phyloP scores from a whole-genome alignment of 2,797 vertebrate genomes.

The Mastacembelus armatus region DNA sequence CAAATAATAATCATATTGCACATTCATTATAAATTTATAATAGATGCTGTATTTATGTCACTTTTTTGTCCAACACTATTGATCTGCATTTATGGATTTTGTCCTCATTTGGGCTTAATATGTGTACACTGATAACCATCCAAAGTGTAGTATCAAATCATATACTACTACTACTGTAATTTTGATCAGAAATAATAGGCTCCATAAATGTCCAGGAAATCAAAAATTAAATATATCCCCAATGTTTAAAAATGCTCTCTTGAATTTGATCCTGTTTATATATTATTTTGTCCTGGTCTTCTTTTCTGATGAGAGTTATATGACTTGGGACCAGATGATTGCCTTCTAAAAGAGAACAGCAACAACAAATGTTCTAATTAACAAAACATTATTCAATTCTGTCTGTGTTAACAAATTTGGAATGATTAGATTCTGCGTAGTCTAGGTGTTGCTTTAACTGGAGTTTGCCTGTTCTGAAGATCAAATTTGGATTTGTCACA shows the following conservation, averaged over 20 bases:
- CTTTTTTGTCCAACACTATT: slow-evolving; percentile 44
- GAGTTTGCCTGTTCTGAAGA: too few relatives aligned
- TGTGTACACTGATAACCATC: not conserved
- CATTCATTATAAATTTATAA: slow-evolving; percentile 27
- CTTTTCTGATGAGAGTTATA: not conserved
- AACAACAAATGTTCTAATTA: too few relatives aligned
- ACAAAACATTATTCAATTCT: too few relatives aligned
- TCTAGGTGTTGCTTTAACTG: too few relatives aligned
- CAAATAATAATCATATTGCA: slow-evolving; percentile 33
- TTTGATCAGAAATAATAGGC: not conserved
- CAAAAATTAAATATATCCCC: not conserved
- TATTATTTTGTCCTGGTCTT: not conserved
- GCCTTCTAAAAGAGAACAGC: too few relatives aligned
- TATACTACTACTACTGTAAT: not conserved
- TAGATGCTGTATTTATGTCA: slow-evolving; percentile 27
- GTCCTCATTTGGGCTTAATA: too few relatives aligned
- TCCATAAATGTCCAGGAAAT: slow-evolving; percentile 4
- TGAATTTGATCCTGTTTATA: not conserved
- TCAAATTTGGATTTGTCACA: too few relatives aligned
- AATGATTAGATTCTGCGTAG: too few relatives aligned
- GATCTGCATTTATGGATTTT: slow-evolving; percentile 17
- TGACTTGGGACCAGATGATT: not conserved
- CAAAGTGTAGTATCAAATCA: not conserved
- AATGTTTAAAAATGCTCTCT: not conserved
- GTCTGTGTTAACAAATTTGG: too few relatives aligned